Conservation (phyloP, 2,888 invertebrate species). For the Petrolisthes manimaculis region DNA sequence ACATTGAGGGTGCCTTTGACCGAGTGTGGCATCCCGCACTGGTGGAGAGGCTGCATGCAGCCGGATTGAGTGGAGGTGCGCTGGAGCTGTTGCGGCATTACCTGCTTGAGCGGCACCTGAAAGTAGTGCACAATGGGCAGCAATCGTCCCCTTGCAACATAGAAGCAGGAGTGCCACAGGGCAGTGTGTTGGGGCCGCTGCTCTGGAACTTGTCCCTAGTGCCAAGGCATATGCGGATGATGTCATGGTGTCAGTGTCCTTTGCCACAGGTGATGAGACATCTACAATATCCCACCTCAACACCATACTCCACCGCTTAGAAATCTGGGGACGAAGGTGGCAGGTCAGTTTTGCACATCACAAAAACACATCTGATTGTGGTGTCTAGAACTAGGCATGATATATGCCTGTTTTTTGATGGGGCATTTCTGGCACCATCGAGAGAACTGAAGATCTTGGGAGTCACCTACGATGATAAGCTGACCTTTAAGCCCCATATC, state of each 20-base stretch:
- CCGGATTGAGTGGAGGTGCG: background rate
- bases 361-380: background rate
- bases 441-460: background rate
- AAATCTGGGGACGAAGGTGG: background rate
- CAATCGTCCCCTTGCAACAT: background rate
- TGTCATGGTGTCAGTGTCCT: background rate
- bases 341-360: background rate
- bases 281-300: background rate
- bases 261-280: background rate
- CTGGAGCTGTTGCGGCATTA: constrained; percentile 18
- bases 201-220: background rate
- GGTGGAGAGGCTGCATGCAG: background rate
- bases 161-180: constrained; percentile 3
- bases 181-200: too few species aligned
- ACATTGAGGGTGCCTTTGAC: background rate
- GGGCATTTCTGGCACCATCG: background rate
- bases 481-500: constrained; percentile 8
- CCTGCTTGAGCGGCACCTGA: background rate
- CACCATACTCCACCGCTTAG: background rate
- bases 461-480: background rate
- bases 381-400: background rate
- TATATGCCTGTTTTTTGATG: background rate
- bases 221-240: constrained; percentile 6
- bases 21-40: constrained; percentile 7
- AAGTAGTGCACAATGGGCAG: background rate